phyloP scores from a whole-genome alignment of 2,113 vertebrate species.

The Pontoporia blainvillei region DNA sequence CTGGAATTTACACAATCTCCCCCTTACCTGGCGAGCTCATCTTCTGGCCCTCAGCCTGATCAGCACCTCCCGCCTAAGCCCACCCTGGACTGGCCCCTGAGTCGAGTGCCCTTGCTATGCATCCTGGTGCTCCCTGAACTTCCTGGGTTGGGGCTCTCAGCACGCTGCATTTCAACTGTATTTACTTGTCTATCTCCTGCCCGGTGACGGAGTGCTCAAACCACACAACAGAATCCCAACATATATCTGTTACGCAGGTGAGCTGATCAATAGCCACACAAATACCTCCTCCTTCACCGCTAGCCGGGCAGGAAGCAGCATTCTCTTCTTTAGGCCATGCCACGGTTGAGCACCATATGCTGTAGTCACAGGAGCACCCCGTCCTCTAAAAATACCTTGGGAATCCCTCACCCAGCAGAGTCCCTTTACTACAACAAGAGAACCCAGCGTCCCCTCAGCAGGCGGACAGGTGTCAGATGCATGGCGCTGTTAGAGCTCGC shows the following conservation, averaged over 20 bases:
- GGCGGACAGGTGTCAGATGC: not conserved
- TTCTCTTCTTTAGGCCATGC: not conserved
- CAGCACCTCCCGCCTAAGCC: not conserved
- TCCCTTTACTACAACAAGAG: not conserved
- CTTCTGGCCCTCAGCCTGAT: not conserved
- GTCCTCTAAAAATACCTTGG: not conserved
- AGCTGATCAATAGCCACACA: not conserved
- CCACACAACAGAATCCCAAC: not conserved
- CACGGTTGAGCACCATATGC: accelerated
- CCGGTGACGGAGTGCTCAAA: not conserved
- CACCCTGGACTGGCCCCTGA: not conserved
- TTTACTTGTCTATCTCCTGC: not conserved
- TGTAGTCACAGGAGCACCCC: not conserved
- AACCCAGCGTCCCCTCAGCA: not conserved
- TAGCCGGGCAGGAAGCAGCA: not conserved
- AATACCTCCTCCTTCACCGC: not conserved
- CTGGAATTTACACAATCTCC: not conserved
- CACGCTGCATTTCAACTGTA: not conserved
- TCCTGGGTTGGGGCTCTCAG: not conserved
- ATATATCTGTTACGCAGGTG: not conserved
- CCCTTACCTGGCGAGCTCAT: not conserved
- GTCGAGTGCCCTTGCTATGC: not conserved
- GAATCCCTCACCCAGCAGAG: too few relatives aligned
- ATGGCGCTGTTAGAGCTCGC: accelerated
- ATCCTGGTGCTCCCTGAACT: not conserved